These are phyloP conservation scores for Sarcophilus harrisii DNA, from an alignment of 2,797 vertebrate genomes.

Conservation along the genomic window DNA sequence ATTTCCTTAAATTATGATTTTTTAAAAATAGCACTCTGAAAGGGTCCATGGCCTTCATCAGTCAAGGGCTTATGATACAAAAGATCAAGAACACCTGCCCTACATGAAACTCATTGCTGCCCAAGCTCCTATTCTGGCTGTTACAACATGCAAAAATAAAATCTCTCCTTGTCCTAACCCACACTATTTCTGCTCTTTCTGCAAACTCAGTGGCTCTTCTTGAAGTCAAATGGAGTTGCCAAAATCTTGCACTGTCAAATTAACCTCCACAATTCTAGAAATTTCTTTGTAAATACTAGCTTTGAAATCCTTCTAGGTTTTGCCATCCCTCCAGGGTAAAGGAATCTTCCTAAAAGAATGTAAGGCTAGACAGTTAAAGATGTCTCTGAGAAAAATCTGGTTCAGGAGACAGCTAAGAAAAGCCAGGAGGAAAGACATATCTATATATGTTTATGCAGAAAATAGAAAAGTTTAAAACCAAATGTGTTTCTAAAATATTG, in stretches of 20 bases:
- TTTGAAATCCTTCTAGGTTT: constrained; percentile 77
- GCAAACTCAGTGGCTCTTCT: constrained; percentile 4
- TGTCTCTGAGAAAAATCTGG: constrained; percentile 75
- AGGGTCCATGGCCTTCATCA: not conserved
- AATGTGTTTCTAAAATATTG: constrained; percentile 77
- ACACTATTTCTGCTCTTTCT: not conserved
- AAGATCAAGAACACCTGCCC: not conserved
- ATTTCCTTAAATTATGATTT: not conserved
- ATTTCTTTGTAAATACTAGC: constrained; percentile 73
- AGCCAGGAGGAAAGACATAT: constrained; percentile 65
- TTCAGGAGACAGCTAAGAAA: constrained; percentile 76
- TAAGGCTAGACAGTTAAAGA: constrained; percentile 67
- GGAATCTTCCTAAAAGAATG: constrained; percentile 74
- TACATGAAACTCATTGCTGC: not conserved
- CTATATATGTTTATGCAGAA: constrained; percentile 74
- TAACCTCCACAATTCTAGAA: constrained; percentile 69
- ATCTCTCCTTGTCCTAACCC: not conserved
- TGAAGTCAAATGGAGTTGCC: constrained; percentile 64
- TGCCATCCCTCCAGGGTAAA: constrained; percentile 69
- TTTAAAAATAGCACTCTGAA: not conserved
- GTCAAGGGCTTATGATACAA: not conserved
- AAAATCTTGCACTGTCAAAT: constrained; percentile 61
- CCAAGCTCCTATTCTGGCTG: not conserved
- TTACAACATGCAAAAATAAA: not conserved
- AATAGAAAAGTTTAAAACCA: constrained; percentile 68